Conservation (phyloP, 2,113 vertebrate genomes). For the Pterocles orientalis region DNA sequence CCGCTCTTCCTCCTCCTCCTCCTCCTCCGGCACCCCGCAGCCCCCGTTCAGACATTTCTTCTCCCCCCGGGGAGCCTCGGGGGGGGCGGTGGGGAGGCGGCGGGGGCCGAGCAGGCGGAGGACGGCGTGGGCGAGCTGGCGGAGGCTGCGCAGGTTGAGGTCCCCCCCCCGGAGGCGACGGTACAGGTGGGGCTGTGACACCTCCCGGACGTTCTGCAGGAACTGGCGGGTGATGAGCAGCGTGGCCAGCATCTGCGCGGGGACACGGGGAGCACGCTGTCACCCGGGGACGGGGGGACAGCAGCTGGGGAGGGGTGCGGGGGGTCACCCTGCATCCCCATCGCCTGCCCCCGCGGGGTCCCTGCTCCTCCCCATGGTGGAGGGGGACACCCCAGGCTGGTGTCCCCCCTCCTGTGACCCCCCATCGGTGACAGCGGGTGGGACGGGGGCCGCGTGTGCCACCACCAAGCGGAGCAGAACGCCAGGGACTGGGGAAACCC, state of each 20-base stretch:
- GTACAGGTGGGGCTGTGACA: constrained; percentile 92
- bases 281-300: too few relatives aligned
- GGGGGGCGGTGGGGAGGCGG: constrained; percentile 42
- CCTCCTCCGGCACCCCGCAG: constrained; percentile 88
- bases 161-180: constrained; percentile 88
- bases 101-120: constrained; percentile 77
- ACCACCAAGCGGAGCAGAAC: background rate
- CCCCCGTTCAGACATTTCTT: constrained; percentile 92
- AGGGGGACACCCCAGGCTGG: too few relatives aligned
- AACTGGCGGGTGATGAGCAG: constrained; percentile 96
- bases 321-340: too few relatives aligned
- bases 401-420: background rate
- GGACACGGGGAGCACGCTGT: background rate
- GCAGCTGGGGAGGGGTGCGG: too few relatives aligned
- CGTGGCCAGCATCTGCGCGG: constrained; percentile 91
- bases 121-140: constrained; percentile 78
- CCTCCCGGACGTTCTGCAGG: constrained; percentile 93
- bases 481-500: background rate
- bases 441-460: background rate
- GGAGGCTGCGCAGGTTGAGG: constrained; percentile 78
- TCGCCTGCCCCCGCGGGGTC: too few relatives aligned
- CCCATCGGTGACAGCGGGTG: background rate
- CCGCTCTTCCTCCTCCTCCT: constrained; percentile 83
- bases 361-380: too few relatives aligned
- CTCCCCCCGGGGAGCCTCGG: constrained; percentile 56